These are phyloP conservation scores for Prorops nasuta DNA, from an alignment of 1,140 invertebrate species.

Conservation along the genomic window DNA sequence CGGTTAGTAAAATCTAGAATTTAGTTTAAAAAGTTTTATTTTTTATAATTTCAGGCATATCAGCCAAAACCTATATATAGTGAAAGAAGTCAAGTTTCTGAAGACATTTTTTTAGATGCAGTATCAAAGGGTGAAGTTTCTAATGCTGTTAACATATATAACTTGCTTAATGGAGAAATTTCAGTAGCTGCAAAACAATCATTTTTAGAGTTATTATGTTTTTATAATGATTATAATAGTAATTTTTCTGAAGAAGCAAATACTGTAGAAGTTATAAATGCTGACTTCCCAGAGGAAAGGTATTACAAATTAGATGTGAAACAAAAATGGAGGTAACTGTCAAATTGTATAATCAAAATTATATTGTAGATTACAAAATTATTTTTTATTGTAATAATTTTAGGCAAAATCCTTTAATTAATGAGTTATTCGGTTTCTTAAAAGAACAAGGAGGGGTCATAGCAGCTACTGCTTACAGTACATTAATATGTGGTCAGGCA, in stretches of 20 bases:
- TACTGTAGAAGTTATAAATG: conserved; percentile 62
- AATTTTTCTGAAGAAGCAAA: too few relatives aligned
- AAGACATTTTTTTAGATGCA: conserved; percentile 62
- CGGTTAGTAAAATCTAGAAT: not conserved
- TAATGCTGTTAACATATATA: conserved; percentile 74
- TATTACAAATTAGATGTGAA: conserved; percentile 59
- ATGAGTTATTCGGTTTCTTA: conserved; percentile 39
- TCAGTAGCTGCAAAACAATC: conserved; percentile 66
- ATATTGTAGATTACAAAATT: not conserved
- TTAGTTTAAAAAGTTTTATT: not conserved
- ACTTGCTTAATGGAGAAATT: conserved; percentile 65
- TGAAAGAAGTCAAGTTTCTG: conserved; percentile 68
- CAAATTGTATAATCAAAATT: not conserved
- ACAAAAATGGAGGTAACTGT: conserved; percentile 66
- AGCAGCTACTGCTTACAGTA: conserved; percentile 52
- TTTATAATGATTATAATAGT: too few relatives aligned
- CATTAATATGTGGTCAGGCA: conserved; percentile 60
- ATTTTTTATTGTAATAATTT: conserved; percentile 5
- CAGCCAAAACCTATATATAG: conserved; percentile 67
- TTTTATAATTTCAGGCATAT: conserved; percentile 56
- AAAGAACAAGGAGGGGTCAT: conserved; percentile 49
- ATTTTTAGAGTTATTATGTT: conserved; percentile 81
- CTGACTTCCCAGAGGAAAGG: conserved; percentile 74
- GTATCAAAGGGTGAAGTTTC: conserved; percentile 66
- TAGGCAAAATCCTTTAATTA: conserved; percentile 21